Evolutionary conservation across 2,797 vertebrate genomes (phyloP).

Genomic region (Ispidina picta): DNA sequence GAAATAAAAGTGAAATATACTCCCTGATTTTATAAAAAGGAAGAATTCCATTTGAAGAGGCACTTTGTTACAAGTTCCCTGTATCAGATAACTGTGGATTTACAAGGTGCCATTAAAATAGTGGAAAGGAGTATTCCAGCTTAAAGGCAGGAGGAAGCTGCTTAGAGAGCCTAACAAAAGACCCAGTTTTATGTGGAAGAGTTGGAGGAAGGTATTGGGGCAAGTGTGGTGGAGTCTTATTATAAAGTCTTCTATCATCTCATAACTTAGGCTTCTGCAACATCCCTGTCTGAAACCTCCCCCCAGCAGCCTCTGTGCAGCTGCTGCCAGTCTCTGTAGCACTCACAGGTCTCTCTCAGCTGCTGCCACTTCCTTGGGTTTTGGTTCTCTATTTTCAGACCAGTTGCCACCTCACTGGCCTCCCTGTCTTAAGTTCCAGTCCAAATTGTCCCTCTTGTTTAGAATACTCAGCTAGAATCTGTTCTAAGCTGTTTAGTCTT

Average conservation of each 20-base stretch:
- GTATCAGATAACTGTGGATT: background rate
- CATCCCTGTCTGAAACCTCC: background rate
- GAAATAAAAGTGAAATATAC: background rate
- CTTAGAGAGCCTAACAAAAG: background rate
- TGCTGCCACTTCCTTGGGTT: background rate
- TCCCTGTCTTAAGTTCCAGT: background rate
- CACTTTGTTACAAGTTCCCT: background rate
- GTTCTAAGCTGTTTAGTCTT: background rate
- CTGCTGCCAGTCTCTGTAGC: background rate
- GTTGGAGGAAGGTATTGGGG: background rate
- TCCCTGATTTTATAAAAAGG: background rate
- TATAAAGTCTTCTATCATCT: background rate
- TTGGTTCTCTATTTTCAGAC: background rate
- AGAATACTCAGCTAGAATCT: background rate
- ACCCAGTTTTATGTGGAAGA: background rate
- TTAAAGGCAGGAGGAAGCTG: background rate
- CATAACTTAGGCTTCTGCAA: slow-evolving; percentile 2
- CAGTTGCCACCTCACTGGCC: background rate
- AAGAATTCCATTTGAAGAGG: background rate
- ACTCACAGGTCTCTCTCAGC: background rate
- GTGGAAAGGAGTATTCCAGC: background rate
- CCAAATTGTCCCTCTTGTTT: background rate
- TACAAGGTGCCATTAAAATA: background rate
- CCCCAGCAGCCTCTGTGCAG: background rate
- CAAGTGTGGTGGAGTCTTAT: background rate